Conservation (phyloP, 2,888 invertebrate species). For the Lasius fuliginosus region DNA sequence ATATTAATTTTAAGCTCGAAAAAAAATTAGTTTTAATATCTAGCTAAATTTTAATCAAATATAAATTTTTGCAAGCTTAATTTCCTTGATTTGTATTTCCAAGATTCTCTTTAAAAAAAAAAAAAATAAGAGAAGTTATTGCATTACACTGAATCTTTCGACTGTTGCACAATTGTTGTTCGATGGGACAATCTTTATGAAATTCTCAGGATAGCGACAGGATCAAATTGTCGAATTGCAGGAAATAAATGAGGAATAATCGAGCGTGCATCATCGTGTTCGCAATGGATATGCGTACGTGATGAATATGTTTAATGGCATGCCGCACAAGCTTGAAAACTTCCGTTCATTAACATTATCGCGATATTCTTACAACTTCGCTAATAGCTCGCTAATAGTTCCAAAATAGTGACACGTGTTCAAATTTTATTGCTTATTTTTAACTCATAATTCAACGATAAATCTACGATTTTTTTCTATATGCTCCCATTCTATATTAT, state of each 20-base stretch:
- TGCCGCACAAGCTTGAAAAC: constrained; percentile 1
- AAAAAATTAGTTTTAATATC: neutral
- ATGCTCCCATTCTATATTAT: neutral
- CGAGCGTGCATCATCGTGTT: neutral
- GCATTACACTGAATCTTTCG: neutral
- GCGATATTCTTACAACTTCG: neutral
- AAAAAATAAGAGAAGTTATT: neutral
- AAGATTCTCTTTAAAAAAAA: neutral
- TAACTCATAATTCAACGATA: neutral
- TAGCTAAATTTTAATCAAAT: neutral
- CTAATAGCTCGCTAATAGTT: neutral
- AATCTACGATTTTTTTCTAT: neutral
- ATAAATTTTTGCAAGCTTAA: neutral
- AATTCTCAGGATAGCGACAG: neutral
- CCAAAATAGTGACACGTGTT: neutral
- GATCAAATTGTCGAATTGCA: neutral
- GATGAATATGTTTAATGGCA: neutral
- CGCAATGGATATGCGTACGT: neutral
- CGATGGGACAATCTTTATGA: neutral
- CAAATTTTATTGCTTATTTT: neutral
- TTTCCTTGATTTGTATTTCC: neutral
- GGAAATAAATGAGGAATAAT: neutral
- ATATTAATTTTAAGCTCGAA: neutral
- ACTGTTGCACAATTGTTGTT: neutral
- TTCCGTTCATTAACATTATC: constrained; percentile 46